Conservation (phyloP, 2,888 invertebrate species). For the Eupeodes luniger region DNA sequence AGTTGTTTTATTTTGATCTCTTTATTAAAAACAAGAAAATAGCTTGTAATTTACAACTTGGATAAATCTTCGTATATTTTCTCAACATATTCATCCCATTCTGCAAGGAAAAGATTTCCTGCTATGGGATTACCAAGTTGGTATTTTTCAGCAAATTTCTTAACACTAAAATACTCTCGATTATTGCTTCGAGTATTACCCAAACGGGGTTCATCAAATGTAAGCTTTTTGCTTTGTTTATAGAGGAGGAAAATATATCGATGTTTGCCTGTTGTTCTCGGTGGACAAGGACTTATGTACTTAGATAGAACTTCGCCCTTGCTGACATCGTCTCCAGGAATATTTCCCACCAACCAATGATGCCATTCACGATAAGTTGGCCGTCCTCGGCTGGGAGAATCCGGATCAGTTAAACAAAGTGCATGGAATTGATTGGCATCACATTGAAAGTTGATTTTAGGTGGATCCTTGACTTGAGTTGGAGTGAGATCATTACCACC, state of each 20-base stretch:
- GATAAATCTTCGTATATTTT: conserved; percentile 38
- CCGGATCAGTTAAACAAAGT: conserved; percentile 88
- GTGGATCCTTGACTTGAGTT: conserved; percentile 85
- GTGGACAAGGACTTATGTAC: conserved; percentile 94
- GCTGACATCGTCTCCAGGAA: conserved; percentile 89
- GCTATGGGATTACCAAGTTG: conserved; percentile 89
- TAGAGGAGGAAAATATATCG: conserved; percentile 92
- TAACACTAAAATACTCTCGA: conserved; percentile 87
- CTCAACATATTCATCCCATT: conserved; percentile 88
- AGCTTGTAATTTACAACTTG: conserved; percentile 14
- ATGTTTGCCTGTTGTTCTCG: conserved; percentile 89
- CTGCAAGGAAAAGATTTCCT: conserved; percentile 91
- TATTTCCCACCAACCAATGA: conserved; percentile 95
- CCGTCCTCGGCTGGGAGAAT: conserved; percentile 93
- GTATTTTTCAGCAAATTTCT: conserved; percentile 89
- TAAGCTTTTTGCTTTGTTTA: conserved; percentile 87
- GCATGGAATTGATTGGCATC: conserved; percentile 79
- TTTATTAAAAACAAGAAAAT: background rate
- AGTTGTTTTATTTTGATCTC: conserved; percentile 1
- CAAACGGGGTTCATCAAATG: conserved; percentile 85
- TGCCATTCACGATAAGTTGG: conserved; percentile 94
- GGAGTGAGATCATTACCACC: conserved; percentile 90
- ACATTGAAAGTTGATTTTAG: conserved; percentile 82
- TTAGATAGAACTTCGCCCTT: conserved; percentile 90
- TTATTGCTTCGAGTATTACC: conserved; percentile 84